Evolutionary conservation across 2,113 vertebrate genomes (phyloP), one percentile per base, ranked within the genome.

Genomic region (Hydropotes inermis): DNA sequence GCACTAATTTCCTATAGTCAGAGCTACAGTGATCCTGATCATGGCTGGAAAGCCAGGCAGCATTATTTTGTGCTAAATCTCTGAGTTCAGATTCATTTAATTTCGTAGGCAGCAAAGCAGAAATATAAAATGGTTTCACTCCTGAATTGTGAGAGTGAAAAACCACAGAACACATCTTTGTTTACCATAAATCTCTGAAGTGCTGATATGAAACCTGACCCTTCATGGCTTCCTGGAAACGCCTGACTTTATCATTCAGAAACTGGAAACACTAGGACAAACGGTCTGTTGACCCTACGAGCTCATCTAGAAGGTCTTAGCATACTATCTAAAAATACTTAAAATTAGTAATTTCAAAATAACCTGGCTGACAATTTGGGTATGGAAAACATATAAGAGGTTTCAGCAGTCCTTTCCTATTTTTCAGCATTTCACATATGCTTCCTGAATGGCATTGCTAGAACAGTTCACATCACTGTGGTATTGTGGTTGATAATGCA

Each of bases 71-170:
- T 52, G 36, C 16, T 70, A 95, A 67, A 64, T 21, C 27, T 89
- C 93, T 88, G 33, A 57, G 60, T 84, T 95, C 39, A 91, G 58
- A 93, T 27, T 76, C 52, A 87, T 58, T 96, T 94, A 58, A 58
- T 78, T 45, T 97, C 47, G 3, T 58, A 64, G 54, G 17, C 30
- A 88, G 43, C 27, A 76, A 87, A 82, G 54, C 30, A 15, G 76
- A 93, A 87, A 78, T 67, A 60, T 36, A 74, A 93, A 95, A 83
- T 82, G 57, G 27, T 30, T 95, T 87, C 45, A 28, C 58, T 76
- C 15, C 67, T 67, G 30, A 94, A 58, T 7, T 45, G 9, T 55
- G 82, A 70, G 57, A 70, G 43, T 78, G 50, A 94, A 84, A 60
- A 92, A 47, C 79, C 88, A 30, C 7, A 36, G 57, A 87, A 82